Base-by-base conservation (phyloP, 2,888 invertebrate species). In the Aplocera efformata region DNA sequence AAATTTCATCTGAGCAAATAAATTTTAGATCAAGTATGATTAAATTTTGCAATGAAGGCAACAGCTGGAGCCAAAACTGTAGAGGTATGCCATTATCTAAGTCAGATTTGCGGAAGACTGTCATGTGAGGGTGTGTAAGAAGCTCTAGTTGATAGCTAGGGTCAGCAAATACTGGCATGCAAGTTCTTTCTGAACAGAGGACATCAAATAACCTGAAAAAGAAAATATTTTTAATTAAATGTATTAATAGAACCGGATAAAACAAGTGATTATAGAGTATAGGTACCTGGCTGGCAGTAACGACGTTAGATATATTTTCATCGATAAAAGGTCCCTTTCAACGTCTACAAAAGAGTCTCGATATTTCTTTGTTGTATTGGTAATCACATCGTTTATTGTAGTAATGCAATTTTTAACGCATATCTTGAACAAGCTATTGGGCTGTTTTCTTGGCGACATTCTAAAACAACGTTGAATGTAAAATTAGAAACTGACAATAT, bases 121-220 rank as follows among this genome's bases (percentile, higher is more conserved):
- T 75, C 74, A 88, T 75, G 58, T 77, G 73, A 42, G 88, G 86
- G 52, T 89, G 88, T 22, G 78, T 78, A 32, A 88, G 60, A 11
- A 84, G 73, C 48, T 75, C 70, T 1, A 89, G 82, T 53, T 84
- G 89, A 46, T 83, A 57, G 35, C 83, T 72, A 43, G 88, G 85
- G 55, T 89, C 85, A 42, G 83, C 81, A 11, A 72, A 75, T 60
- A 80, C 80, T 49, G 67, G 72, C 62, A 76, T 76, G 60, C 73
- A 76, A 63, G 76, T 74, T 74, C 89, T 69, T 67, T 83, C 75
- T 52, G 79, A 78, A 79, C 89, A 88, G 67, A 89, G 81, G 68
- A 82, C 73, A 75, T 88, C 86, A 54, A 88, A 88, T 73, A 88
- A 79, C 75, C 88, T 89, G 85, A 49, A 85, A 84, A 58, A 63